Evolutionary conservation across 2,797 vertebrate genomes (phyloP), one percentile per base, ranked within the genome.

Genomic region (Enteromius paludinosus): DNA sequence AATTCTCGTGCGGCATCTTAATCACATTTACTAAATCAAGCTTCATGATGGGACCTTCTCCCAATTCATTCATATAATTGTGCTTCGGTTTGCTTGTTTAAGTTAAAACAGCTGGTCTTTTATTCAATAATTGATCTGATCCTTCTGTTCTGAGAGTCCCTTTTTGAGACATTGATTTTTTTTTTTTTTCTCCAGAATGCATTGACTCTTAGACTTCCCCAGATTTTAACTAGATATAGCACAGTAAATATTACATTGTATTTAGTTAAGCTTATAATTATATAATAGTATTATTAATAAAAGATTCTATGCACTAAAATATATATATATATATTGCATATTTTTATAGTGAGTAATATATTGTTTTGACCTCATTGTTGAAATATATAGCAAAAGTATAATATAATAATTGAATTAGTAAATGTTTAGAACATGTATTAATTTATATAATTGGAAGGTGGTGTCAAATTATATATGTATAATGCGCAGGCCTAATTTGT

Each of bases 21-120:
- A 69, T 79, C 49, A 9, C 5, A 18, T 52, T 52, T n/a, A 54
- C 15, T 38, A n/a, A 66, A 20, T 54, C 30, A 56, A 43, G 25
- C 35, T 79, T 79, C 17, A 15, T 59, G 49, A 79, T 43, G 23
- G 23, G 65, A 7, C 64, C 23, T 11, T 28, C 49, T 54, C 17
- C 17, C 38, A 68, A 30, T 68, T 41, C 41, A 54, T 59, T 70
- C 35, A 28, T 59, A 25, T 10, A 25, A 79, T 69, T 69, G 28
- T 69, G 33, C 47, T 18, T 41, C 11, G 9, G 33, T 68, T 78
- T 54, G 77, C 77, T 69, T 69, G 33, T 56, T 69, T 69, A 56
- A 68, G n/a, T 69, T 79, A 56, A 68, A 69, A 69, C 47, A 56
- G 65, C 47, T 79, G n/a, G 33, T 30, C 15, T 23, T 65, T 78